Evolutionary conservation across 2,888 invertebrate species (phyloP).

Genomic region (Apodemia mormo): DNA sequence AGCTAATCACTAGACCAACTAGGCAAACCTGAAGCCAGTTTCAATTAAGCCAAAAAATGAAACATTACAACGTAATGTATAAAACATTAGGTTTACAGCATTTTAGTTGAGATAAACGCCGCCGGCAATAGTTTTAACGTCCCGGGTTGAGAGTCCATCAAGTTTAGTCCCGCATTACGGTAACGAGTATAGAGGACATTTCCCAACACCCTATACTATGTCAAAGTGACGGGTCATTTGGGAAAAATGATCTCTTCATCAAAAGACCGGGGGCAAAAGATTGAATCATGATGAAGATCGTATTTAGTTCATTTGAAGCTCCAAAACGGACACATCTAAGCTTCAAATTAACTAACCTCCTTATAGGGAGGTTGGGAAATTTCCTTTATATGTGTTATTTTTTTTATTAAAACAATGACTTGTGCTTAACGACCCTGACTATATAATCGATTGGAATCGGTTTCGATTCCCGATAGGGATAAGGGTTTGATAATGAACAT

Average conservation of each 20-base stretch:
- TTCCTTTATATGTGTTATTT: too few species aligned
- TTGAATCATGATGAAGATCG: neutral
- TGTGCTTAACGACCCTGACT: too few species aligned
- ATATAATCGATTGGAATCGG: too few species aligned
- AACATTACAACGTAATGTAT: neutral
- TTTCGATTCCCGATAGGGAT: too few species aligned
- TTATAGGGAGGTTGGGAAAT: too few species aligned
- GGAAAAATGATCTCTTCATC: conserved; percentile 33
- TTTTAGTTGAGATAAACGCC: conserved; percentile 35
- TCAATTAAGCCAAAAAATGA: neutral
- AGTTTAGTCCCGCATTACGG: conserved; percentile 58
- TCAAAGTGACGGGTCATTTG: conserved; percentile 35
- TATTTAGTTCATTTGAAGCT: neutral
- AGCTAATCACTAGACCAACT: neutral
- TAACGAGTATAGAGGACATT: conserved; percentile 47
- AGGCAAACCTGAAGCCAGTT: neutral
- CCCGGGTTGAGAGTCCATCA: conserved; percentile 47
- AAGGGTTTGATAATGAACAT: too few species aligned
- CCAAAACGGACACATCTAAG: too few species aligned
- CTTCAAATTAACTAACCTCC: too few species aligned
- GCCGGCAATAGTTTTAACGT: conserved; percentile 34
- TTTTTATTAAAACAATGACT: too few species aligned
- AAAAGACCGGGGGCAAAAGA: neutral
- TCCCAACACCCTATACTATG: conserved; percentile 28
- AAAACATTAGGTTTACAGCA: conserved; percentile 23